These are phyloP conservation scores for Dolichomitus sp. DNA, from an alignment of 2,888 invertebrate genomes.

Conservation along the genomic window DNA sequence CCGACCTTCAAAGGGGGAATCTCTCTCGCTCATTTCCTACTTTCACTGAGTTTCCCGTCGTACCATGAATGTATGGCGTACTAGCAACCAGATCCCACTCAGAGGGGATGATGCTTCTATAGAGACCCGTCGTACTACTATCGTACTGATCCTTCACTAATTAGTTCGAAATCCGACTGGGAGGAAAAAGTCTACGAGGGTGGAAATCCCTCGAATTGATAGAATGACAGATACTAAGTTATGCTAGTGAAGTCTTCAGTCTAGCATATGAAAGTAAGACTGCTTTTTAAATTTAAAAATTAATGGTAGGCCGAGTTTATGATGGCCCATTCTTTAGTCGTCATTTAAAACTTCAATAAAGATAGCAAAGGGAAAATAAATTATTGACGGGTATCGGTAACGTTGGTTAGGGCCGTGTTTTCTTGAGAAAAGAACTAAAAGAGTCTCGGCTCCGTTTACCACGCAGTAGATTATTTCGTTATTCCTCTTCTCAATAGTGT, in stretches of 20 bases:
- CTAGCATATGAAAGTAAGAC: not conserved
- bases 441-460: not conserved
- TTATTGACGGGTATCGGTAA: not conserved
- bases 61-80: not conserved
- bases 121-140: constrained; percentile 40
- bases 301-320: not conserved
- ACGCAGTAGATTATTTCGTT: constrained; percentile 8
- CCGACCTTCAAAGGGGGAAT: constrained; percentile 60
- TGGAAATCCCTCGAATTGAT: constrained; percentile 17
- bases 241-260: not conserved
- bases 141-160: constrained; percentile 59
- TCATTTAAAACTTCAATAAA: not conserved
- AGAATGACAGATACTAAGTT: not conserved
- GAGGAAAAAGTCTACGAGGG: constrained; percentile 29
- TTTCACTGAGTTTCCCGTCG: constrained; percentile 9
- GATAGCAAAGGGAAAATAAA: not conserved
- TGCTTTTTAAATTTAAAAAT: not conserved
- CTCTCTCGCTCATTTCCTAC: constrained; percentile 39
- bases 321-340: not conserved
- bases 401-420: not conserved
- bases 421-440: not conserved
- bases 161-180: constrained; percentile 52
- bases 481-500: constrained; percentile 13
- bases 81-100: constrained; percentile 31
- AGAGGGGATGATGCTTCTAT: constrained; percentile 46